Evolutionary conservation across 2,888 invertebrate genomes (phyloP).

Genomic region (Acleris cristana): DNA sequence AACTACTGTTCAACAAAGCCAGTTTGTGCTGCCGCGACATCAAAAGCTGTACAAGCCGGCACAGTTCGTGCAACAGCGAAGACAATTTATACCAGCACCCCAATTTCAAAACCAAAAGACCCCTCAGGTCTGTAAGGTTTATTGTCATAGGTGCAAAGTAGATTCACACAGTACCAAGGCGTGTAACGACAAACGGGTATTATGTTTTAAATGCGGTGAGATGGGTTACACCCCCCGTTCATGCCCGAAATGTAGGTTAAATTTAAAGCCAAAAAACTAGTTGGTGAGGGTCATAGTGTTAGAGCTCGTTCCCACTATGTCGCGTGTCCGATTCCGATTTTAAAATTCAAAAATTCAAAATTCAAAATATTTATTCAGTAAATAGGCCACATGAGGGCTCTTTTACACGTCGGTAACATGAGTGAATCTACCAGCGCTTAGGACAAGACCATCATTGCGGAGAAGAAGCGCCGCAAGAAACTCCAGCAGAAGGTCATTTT

Average conservation of each 20-base stretch:
- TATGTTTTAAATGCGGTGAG: conserved; percentile 1
- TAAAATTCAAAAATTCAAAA: too few species aligned
- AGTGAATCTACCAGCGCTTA: too few species aligned
- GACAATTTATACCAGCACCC: not conserved
- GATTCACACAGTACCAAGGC: not conserved
- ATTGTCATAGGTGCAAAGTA: not conserved
- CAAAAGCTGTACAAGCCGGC: not conserved
- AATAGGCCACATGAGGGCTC: too few species aligned
- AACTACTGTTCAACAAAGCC: too few species aligned
- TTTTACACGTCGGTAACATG: too few species aligned
- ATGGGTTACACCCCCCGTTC: not conserved
- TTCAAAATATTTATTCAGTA: too few species aligned
- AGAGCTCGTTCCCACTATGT: too few species aligned
- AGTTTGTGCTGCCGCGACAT: not conserved
- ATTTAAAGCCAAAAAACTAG: not conserved
- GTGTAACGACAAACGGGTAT: not conserved
- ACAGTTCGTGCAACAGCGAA: not conserved
- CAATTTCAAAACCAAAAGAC: not conserved
- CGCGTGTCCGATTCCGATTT: too few species aligned
- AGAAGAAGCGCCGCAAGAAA: too few species aligned
- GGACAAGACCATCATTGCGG: too few species aligned
- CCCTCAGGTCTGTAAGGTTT: not conserved
- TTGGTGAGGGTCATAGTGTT: not conserved
- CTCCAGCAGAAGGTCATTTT: too few species aligned
- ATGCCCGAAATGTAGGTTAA: not conserved